Evolutionary conservation across 2,113 vertebrate species (phyloP), one percentile per base, ranked within the genome.

Genomic region (Trematomus loennbergii): DNA sequence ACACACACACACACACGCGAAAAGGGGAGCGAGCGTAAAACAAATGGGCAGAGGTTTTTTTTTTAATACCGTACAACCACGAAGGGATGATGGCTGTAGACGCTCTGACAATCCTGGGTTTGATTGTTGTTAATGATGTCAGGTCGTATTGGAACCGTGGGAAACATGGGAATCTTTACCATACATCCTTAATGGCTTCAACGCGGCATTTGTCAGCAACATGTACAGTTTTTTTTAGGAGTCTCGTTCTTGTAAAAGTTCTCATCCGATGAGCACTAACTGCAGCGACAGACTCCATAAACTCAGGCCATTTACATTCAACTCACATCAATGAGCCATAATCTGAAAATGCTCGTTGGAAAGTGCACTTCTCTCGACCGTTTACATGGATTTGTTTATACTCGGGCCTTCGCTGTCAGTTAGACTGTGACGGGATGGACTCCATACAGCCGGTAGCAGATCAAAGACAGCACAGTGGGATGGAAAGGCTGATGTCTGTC

Each of bases 301-400:
- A 55, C 5, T 49, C 6, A 18, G 78, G 45, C 43, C 55, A 22
- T 45, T 57, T 71, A 70, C 64, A 82, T 78, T 75, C 60, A 66
- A 46, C 66, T 13, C 60, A 59, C 40, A 22, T 48, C 22, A 53
- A 61, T 45, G 48, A 69, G 33, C 75, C 72, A 3, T 22, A 1
- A 57, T 65, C 72, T 49, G 33, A 50, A 72, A 76, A 70, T 13
- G 33, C 55, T 60, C 46, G 43, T 20, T 52, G 57, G 59, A 62
- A 52, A 58, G 36, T 64, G 22, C 29, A 53, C 48, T 65, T 33
- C 33, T 72, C 2, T 6, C 11, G n/a, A 58, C 29, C 43, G 2
- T 43, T 8, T 36, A 13, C 20, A 58, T 9, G 15, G 36, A 46
- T 65, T 4, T 49, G 45, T 48, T 72, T 46, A 22, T 22, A 12